phyloP scores from a whole-genome alignment of 2,797 vertebrate genomes.

The Babyrousa celebensis region DNA sequence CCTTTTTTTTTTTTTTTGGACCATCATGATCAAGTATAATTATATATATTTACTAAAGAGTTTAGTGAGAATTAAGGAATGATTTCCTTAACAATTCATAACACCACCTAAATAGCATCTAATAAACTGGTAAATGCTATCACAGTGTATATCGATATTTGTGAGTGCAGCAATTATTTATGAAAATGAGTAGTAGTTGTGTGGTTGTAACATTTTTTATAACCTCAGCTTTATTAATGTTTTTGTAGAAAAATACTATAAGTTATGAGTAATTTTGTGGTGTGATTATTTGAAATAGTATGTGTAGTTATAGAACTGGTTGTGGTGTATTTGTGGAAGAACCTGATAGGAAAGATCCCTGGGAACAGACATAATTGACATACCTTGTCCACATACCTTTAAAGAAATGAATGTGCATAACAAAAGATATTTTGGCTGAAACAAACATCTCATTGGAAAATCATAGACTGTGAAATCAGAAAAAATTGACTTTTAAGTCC shows the following conservation, averaged over 20 bases:
- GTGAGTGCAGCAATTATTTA: background rate
- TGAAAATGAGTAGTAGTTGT: slow-evolving; percentile 1
- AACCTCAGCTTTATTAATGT: background rate
- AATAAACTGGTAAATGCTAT: background rate
- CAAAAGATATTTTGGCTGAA: background rate
- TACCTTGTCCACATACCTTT: background rate
- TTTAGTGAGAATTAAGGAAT: background rate
- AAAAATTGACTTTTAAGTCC: background rate
- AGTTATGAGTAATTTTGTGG: background rate
- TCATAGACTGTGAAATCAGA: background rate
- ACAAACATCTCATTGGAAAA: background rate
- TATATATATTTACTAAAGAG: background rate
- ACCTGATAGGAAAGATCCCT: background rate
- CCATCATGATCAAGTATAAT: background rate
- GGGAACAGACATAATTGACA: background rate
- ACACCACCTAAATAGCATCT: background rate
- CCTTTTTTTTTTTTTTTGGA: background rate
- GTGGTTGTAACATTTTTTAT: background rate
- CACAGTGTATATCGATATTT: background rate
- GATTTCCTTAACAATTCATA: background rate
- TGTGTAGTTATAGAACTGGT: background rate
- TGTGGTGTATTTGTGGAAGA: background rate
- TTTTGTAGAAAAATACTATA: background rate
- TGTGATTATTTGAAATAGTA: background rate
- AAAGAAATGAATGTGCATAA: background rate